Evolutionary conservation across 2,797 vertebrate species (phyloP), one percentile per base, ranked within the genome.

Genomic region (Urosaurus nigricauda): DNA sequence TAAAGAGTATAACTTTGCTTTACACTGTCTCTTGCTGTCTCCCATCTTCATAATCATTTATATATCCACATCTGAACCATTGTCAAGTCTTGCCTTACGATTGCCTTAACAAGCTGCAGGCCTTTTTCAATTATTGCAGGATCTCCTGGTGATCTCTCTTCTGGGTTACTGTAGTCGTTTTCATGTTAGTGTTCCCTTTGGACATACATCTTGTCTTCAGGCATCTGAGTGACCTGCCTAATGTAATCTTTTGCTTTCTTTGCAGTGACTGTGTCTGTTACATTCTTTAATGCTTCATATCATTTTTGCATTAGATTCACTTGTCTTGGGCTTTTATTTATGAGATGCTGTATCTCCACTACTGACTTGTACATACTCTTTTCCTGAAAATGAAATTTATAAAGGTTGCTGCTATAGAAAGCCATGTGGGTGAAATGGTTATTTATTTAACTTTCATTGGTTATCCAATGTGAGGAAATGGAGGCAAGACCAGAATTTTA

Each of bases 211-310:
- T 68, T 53, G 26, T 56, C 47, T 77, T 83, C n/a, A 68, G 58
- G 14, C 29, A 35, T 32, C 21, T 84, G 32, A 80, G 79, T 63
- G 16, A 35, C 37, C 56, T 74, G 68, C 13, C 8, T 79, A 85
- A 85, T 85, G 1, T 43, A 68, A 51, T 71, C 32, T 65, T 80
- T 51, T 29, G n/a, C 4, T 79, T 80, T 63, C 51, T 60, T 37
- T 84, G 35, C 35, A 58, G 9, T 84, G 75, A 84, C 8, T 82
- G 53, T 82, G 80, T 37, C 73, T 26, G 9, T 19, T 73, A 32
- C n/a, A 75, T 74, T 88, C 56, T 19, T 24, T 17, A 84, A 60
- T 40, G 53, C 7, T 84, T 84, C n/a, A 26, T 85, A 37, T 85
- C 5, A 1, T 53, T 79, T 79, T 19, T 71, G 17, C 47, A 71